Evolutionary conservation across 1,140 invertebrate species (phyloP).

Genomic region (Cheumatopsyche charites): DNA sequence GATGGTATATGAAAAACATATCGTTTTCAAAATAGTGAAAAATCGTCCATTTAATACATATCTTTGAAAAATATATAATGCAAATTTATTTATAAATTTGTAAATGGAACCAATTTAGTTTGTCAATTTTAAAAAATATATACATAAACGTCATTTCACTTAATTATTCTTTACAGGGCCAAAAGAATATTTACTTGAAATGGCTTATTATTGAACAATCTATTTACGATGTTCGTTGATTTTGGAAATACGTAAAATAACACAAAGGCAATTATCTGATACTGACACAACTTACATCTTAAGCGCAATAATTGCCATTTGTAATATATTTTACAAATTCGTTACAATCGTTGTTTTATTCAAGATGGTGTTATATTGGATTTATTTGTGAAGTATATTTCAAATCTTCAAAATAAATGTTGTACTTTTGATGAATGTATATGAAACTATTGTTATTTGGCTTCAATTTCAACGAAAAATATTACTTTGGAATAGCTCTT

Average conservation of each 20-base stretch:
- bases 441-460: conserved; percentile 8
- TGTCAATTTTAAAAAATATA: neutral
- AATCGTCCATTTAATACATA: neutral
- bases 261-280: conserved; percentile 11
- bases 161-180: conserved; percentile 33
- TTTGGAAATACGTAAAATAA: neutral
- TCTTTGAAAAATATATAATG: neutral
- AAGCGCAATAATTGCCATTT: conserved; percentile 17
- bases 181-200: conserved; percentile 31
- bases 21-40: too few species aligned
- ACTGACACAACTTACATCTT: conserved; percentile 34
- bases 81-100: neutral
- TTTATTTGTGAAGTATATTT: too few species aligned
- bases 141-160: conserved; percentile 19
- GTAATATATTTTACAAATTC: conserved; percentile 6
- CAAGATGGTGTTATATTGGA: neutral
- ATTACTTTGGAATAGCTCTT: neutral
- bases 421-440: neutral
- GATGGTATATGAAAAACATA: too few species aligned
- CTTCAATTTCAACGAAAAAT: conserved; percentile 27
- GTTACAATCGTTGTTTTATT: too few species aligned
- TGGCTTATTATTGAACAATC: conserved; percentile 2
- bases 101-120: neutral
- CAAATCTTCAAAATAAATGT: neutral
- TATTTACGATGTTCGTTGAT: too few species aligned